Conservation (phyloP, 2,888 invertebrate species). For the Troides helena region DNA sequence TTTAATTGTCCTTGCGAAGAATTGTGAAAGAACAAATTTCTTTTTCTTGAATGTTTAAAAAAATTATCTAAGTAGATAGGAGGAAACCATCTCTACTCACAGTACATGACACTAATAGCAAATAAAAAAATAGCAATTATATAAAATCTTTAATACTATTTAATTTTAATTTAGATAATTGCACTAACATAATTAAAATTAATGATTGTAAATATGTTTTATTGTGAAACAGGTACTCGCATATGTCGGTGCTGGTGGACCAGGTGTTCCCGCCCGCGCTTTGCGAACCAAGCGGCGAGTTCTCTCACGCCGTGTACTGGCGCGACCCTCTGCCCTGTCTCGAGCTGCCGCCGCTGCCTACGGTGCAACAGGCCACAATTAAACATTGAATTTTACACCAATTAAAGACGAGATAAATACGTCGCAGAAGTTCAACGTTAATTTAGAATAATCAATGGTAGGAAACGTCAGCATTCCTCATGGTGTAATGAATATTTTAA, state of each 20-base stretch:
- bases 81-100: no score
- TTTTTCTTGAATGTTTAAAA: no score
- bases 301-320: conserved; percentile 95
- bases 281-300: conserved; percentile 83
- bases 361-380: conserved; percentile 29
- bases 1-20: no score
- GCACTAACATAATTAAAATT: background rate
- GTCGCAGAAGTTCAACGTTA: background rate
- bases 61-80: no score
- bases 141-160: no score
- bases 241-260: conserved; percentile 96
- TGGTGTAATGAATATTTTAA: no score
- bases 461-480: background rate
- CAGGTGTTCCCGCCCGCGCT: conserved; percentile 94
- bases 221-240: conserved; percentile 87
- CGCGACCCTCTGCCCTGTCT: conserved; percentile 87
- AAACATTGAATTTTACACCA: background rate
- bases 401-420: background rate
- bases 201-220: background rate
- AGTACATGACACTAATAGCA: no score
- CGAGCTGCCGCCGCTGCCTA: conserved; percentile 43
- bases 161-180: no score
- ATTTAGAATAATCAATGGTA: background rate
- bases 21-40: no score
- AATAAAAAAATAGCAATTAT: no score